Evolutionary conservation across 2,113 vertebrate species (phyloP).

Genomic region (Microcebus ravelobensis): DNA sequence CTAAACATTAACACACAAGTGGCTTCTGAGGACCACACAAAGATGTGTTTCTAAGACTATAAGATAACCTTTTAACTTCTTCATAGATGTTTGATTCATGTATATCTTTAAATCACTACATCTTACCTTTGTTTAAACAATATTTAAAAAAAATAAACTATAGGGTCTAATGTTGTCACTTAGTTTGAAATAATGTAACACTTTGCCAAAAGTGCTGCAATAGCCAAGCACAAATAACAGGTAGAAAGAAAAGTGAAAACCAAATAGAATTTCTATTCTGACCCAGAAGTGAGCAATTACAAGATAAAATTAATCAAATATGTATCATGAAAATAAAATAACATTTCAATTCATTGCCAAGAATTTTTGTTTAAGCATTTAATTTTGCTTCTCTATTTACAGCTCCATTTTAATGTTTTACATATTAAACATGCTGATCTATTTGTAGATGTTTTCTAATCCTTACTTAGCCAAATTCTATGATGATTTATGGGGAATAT

Average conservation of each 20-base stretch:
- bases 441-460: not conserved
- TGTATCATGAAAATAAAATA: not conserved
- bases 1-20: not conserved
- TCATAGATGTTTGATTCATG: not conserved
- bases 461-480: not conserved
- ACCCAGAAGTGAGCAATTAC: not conserved
- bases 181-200: constrained; percentile 38
- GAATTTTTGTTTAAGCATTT: not conserved
- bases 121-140: not conserved
- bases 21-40: not conserved
- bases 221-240: constrained; percentile 45
- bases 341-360: not conserved
- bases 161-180: constrained; percentile 9
- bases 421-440: not conserved
- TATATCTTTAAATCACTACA: not conserved
- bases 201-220: constrained; percentile 4
- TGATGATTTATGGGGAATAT: not conserved
- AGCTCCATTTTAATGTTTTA: not conserved
- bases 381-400: not conserved
- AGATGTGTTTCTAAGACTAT: too few relatives aligned
- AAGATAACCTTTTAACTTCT: not conserved
- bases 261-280: constrained; percentile 63
- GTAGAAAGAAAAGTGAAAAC: constrained; percentile 62
- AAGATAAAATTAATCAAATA: not conserved
- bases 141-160: not conserved